Conservation (phyloP, 2,888 invertebrate genomes). For the Melikaiella ostensackeni region DNA sequence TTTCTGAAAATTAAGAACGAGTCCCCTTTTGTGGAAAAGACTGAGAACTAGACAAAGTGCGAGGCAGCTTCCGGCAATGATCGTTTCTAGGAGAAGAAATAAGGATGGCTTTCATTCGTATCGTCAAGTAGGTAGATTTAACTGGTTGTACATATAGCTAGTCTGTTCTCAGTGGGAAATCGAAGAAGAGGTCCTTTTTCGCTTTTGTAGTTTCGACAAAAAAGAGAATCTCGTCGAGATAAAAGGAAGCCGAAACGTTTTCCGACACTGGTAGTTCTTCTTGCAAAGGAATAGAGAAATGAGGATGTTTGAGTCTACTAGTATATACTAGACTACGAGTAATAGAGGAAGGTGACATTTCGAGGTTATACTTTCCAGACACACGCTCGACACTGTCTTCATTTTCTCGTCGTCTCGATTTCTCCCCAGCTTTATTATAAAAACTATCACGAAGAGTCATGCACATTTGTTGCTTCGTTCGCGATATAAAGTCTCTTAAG, state of each 20-base stretch:
- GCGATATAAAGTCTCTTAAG: conserved; percentile 33
- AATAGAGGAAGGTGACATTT: conserved; percentile 28
- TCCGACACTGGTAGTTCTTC: conserved; percentile 34
- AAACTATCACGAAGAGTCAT: conserved; percentile 23
- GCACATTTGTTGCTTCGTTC: neutral
- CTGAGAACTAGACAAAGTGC: conserved; percentile 5
- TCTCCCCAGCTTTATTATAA: conserved; percentile 21
- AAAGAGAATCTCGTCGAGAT: conserved; percentile 30
- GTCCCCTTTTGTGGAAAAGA: neutral
- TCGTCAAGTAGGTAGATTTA: conserved; percentile 32
- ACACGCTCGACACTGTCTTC: conserved; percentile 37
- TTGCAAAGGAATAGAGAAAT: conserved; percentile 2
- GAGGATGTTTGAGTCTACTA: conserved; percentile 13
- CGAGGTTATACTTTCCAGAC: conserved; percentile 48
- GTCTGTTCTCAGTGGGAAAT: conserved; percentile 21
- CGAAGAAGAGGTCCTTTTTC: neutral
- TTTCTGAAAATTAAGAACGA: neutral
- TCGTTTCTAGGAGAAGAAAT: conserved; percentile 24
- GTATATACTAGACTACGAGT: conserved; percentile 7
- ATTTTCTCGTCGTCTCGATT: conserved; percentile 28
- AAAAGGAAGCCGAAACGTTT: conserved; percentile 39
- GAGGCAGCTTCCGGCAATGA: conserved; percentile 23
- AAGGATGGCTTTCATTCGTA: conserved; percentile 29
- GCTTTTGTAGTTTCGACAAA: conserved; percentile 13
- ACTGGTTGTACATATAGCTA: conserved; percentile 36